Conservation (phyloP, 2,113 vertebrate genomes). For the Nestor notabilis region DNA sequence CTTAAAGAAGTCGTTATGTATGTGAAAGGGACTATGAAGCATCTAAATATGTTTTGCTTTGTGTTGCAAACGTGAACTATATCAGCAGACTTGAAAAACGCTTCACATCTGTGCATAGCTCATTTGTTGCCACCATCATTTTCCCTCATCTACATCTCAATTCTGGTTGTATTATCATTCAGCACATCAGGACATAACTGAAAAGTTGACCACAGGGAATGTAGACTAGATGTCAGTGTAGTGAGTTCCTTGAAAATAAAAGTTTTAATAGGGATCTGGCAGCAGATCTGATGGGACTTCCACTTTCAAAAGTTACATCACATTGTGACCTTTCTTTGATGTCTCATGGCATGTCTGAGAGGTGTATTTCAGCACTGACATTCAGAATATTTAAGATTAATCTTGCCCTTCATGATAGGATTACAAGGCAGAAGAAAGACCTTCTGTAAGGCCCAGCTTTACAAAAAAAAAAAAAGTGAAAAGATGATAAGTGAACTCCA, state of each 20-base stretch:
- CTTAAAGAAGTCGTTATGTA: neutral
- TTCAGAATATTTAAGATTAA: slow-evolving; percentile 26
- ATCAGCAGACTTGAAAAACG: neutral
- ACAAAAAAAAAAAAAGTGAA: neutral
- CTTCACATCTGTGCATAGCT: neutral
- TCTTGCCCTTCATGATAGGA: neutral
- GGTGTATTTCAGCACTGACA: neutral
- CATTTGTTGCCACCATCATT: neutral
- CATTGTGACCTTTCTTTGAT: slow-evolving; percentile 26
- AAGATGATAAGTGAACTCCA: neutral
- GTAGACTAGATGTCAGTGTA: neutral
- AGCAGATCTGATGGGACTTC: neutral
- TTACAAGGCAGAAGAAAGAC: neutral
- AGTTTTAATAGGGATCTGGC: neutral
- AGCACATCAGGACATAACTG: neutral
- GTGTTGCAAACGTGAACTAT: neutral
- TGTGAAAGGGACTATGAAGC: neutral
- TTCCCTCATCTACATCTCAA: neutral
- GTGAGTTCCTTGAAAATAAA: neutral
- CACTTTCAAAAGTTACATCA: neutral
- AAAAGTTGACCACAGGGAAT: neutral
- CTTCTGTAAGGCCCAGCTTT: slow-evolving; percentile 6
- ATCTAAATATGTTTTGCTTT: neutral
- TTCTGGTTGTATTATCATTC: neutral
- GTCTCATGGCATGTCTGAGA: neutral